Conservation (phyloP, 2,888 invertebrate species). For the Agrochola litura region DNA sequence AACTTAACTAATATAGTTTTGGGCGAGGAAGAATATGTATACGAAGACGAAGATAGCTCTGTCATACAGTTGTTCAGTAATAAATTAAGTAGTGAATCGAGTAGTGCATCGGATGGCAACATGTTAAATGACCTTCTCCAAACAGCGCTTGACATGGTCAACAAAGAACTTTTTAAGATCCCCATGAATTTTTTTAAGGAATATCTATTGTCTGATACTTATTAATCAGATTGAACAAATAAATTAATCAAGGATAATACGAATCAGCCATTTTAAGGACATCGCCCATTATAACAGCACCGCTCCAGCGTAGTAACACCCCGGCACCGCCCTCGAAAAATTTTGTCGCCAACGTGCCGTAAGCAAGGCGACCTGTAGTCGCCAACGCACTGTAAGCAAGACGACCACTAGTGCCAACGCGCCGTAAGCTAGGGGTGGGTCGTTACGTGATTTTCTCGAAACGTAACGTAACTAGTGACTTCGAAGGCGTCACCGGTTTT, state of each 20-base stretch:
- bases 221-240: conserved; percentile 34
- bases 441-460: too few species aligned
- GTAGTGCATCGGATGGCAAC: background rate
- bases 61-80: conserved; percentile 17
- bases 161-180: conserved; percentile 33
- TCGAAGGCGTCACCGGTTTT: too few species aligned
- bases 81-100: background rate
- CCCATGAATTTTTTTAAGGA: conserved; percentile 3
- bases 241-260: background rate
- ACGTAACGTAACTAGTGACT: too few species aligned
- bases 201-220: conserved; percentile 25
- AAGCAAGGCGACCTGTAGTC: too few species aligned
- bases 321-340: too few species aligned
- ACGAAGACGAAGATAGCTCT: background rate
- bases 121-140: conserved; percentile 25
- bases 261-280: background rate
- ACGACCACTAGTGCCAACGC: too few species aligned
- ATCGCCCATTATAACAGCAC: too few species aligned
- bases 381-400: too few species aligned
- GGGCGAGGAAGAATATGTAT: conserved; percentile 4
- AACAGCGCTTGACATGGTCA: conserved; percentile 14
- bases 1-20: conserved; percentile 37
- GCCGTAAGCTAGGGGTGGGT: too few species aligned
- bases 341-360: too few species aligned
- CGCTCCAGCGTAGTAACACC: too few species aligned